A percentile compares a stretch with the other conserved stretches of the same genome.
phyloP scores from a whole-genome alignment of 37 sponge, comb jelly and placozoan genomes.

The Hexactinellida sp. region DNA sequence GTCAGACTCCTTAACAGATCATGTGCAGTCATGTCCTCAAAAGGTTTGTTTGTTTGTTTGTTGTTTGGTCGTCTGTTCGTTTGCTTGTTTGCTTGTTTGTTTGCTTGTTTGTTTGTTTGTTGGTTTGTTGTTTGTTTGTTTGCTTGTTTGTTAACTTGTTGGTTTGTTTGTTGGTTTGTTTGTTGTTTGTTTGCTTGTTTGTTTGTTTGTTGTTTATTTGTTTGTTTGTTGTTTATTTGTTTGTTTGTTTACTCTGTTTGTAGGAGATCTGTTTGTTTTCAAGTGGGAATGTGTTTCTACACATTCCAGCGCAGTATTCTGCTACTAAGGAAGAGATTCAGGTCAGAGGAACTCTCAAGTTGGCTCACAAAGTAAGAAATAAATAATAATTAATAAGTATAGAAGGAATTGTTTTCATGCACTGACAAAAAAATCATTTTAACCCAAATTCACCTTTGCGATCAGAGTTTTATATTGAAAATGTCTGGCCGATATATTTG shows the following conservation, averaged over 20 bases:
- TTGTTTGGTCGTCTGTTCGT: not conserved
- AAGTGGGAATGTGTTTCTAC: not conserved
- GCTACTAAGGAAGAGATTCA: conserved; percentile 4
- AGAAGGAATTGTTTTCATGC: too few relatives aligned
- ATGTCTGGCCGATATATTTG: too few relatives aligned
- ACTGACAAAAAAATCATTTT: too few relatives aligned
- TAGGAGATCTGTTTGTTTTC: not conserved
- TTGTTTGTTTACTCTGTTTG: not conserved
- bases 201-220: not conserved
- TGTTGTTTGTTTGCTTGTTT: not conserved
- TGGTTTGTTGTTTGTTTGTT: too few relatives aligned
- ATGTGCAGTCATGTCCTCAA: not conserved
- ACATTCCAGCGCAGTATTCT: not conserved
- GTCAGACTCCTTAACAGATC: not conserved
- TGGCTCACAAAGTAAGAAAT: not conserved
- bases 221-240: too few relatives aligned
- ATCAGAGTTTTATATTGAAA: not conserved
- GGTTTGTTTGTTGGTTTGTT: not conserved
- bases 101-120: not conserved
- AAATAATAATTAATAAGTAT: too few relatives aligned
- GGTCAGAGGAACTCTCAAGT: not conserved
- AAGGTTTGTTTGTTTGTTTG: not conserved
- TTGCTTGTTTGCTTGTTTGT: not conserved
- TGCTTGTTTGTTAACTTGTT: not conserved
- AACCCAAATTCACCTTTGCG: too few relatives aligned